Evolutionary conservation across 2,113 vertebrate genomes (phyloP), one percentile per base, ranked within the genome.

Genomic region (Reinhardtius hippoglossoides): DNA sequence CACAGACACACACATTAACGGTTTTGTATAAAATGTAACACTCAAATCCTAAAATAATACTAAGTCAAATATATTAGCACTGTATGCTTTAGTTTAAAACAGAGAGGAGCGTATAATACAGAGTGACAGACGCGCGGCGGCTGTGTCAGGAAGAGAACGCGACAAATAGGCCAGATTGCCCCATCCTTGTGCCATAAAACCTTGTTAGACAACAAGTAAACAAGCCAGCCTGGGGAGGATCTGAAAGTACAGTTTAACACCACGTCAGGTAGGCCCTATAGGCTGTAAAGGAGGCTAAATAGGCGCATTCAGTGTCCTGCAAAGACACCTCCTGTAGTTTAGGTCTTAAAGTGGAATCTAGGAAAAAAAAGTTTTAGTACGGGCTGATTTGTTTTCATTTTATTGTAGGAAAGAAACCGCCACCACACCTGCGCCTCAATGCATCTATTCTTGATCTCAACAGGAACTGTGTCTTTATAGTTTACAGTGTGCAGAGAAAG

Each of bases 171-270:
- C 61, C 35, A 21, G 63, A 85, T 79, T 54, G 67, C 66, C 87
- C 75, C 82, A 71, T 85, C 65, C 64, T 46, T 24, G 54, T 26
- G 71, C 79, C 84, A 88, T 87, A 91, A 92, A 91, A 83, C 61
- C 74, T 61, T 48, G 71, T 74, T 67, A 87, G 85, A 89, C 87
- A 89, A 86, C 85, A 87, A 92, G 89, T 82, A 84, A 91, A 92
- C 91, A 90, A 83, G 88, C 91, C 54, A 77, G 82, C 69, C 63
- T 82, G 81, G 77, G 81, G 69, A 71, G 83, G 82, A 60, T 63
- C 55, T 79, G 67, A 76, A 78, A 66, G 81, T 82, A 84, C 70
- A 87, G 76, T 89, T 85, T 76, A 85, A 85, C 63, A 64, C 78
- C 88, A 82, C 80, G 74, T 79, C 89, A 93, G 91, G 87, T 89